Percentiles rank a stretch among this genome's conserved stretches.
phyloP scores from a whole-genome alignment of 2,797 vertebrate species.

The Ceryle rudis region DNA sequence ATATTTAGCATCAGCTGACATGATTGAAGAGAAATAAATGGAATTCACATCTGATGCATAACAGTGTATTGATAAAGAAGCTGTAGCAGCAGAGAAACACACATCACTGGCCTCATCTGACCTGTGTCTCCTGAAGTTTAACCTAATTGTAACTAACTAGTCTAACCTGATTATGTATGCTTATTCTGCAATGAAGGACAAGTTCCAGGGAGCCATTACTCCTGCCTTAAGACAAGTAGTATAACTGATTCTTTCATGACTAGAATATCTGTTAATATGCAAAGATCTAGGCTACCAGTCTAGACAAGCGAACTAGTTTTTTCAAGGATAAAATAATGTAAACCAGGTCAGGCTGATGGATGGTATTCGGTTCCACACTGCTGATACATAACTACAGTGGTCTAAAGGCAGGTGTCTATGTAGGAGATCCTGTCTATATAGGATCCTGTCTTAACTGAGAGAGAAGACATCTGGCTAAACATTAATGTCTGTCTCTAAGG shows the following conservation, averaged over 20 bases:
- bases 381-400: not conserved
- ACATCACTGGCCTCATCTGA: not conserved
- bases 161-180: not conserved
- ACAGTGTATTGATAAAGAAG: not conserved
- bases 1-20: not conserved
- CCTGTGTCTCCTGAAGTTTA: not conserved
- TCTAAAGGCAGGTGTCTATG: not conserved
- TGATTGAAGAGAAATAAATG: not conserved
- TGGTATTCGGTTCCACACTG: not conserved
- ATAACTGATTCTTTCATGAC: not conserved
- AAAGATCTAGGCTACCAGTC: not conserved
- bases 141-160: not conserved
- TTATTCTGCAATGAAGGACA: not conserved
- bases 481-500: not conserved
- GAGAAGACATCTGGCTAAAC: not conserved
- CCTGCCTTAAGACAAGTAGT: not conserved
- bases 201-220: not conserved
- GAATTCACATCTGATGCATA: not conserved
- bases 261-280: not conserved
- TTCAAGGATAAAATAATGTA: not conserved
- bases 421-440: not conserved
- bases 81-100: not conserved
- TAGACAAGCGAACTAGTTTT: not conserved
- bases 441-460: not conserved
- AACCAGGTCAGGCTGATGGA: not conserved